These are phyloP conservation scores for Drosophila biarmipes DNA, from an alignment of 1,140 invertebrate species.

Conservation along the genomic window DNA sequence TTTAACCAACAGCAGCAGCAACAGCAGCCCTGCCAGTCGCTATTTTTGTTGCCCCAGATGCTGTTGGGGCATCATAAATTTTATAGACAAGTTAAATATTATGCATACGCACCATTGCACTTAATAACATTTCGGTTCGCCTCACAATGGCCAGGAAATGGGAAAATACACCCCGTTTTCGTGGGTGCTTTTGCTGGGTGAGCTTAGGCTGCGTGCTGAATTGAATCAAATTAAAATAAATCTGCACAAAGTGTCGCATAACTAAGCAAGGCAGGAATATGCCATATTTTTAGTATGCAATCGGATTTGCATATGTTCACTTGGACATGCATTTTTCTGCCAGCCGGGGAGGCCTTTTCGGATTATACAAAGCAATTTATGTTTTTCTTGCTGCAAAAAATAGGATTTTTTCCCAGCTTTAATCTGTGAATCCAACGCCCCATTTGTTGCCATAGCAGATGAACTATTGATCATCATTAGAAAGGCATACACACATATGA, in stretches of 20 bases:
- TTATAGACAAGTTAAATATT: conserved; percentile 70
- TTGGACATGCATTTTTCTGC: neutral
- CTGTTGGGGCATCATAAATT: conserved; percentile 49
- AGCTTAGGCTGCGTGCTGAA: conserved; percentile 46
- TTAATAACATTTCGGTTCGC: conserved; percentile 60
- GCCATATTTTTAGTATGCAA: conserved; percentile 31
- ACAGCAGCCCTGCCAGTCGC: conserved; percentile 7
- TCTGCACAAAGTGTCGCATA: conserved; percentile 43
- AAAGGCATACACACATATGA: conserved; percentile 20
- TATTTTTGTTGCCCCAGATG: conserved; percentile 28
- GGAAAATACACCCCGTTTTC: too few relatives aligned
- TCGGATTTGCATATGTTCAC: conserved; percentile 40
- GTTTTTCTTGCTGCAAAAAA: neutral
- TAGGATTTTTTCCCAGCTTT: conserved; percentile 2
- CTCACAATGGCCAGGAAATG: conserved; percentile 23
- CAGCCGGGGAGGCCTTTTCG: neutral
- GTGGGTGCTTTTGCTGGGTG: neutral
- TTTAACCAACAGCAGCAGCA: conserved; percentile 28
- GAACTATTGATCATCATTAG: conserved; percentile 48
- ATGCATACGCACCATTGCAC: conserved; percentile 74
- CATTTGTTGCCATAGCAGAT: conserved; percentile 42
- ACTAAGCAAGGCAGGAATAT: conserved; percentile 19
- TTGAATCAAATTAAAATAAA: conserved; percentile 76
- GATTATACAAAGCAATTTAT: conserved; percentile 25
- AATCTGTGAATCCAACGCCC: conserved; percentile 13